These are phyloP conservation scores for Plebejus argus DNA, from an alignment of 2,888 invertebrate species.

Conservation along the genomic window DNA sequence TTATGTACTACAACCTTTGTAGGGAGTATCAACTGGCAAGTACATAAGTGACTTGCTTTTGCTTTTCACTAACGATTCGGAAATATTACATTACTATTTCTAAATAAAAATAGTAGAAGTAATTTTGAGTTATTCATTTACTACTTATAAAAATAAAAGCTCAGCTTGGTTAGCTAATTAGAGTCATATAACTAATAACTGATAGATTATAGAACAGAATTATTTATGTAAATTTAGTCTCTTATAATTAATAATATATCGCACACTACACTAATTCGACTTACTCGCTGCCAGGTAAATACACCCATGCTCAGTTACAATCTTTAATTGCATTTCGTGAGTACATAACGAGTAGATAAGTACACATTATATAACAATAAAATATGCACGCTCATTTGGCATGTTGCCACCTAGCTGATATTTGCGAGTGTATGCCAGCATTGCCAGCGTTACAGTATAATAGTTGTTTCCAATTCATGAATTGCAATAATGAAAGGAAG, in stretches of 20 bases:
- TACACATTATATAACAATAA: neutral
- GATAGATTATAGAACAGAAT: neutral
- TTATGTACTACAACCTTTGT: no score
- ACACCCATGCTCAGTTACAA: no score
- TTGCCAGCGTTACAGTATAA: neutral
- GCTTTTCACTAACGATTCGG: no score
- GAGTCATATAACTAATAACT: neutral
- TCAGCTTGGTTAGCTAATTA: neutral
- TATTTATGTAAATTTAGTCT: no score
- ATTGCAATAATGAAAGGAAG: slow-evolving; percentile 17
- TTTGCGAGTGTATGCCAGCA: neutral
- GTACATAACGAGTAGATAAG: neutral
- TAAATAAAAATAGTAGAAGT: no score
- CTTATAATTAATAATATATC: no score
- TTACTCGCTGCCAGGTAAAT: neutral
- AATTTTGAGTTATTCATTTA: no score
- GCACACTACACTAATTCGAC: neutral
- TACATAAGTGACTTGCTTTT: no score
- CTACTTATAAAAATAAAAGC: neutral
- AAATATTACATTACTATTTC: no score
- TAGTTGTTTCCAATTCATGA: neutral
- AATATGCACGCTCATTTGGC: neutral
- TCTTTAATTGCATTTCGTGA: neutral
- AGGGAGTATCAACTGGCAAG: no score
- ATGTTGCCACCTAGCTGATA: neutral